Evolutionary conservation across 1,140 invertebrate species (phyloP), one percentile per base, ranked within the genome.

Genomic region (Aphaenogaster rudis): DNA sequence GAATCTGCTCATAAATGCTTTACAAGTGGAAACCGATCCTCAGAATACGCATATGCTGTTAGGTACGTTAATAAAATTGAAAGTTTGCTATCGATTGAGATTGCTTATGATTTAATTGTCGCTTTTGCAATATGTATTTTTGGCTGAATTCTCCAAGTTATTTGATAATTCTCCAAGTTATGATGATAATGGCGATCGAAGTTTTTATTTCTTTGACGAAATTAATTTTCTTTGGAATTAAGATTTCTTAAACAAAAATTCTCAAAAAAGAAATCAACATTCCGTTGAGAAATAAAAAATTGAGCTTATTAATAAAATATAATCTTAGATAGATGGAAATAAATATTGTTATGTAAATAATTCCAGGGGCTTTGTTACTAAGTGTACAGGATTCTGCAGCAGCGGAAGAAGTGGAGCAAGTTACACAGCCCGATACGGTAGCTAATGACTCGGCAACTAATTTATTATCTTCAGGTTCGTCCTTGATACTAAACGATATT

Each of bases 31-130:
- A 95, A 97, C 97, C 1, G 98, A 99, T 96, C 96, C 98, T 2
- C 96, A 97, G 81, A 99, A 99, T 94, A 98, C 98, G 6, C 98
- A 99, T 91, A 98, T 99, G 97, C 95, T 99, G 33, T 95, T 99
- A 57, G 98, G 97, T 97, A 94, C 94, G 59, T 77, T 77, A 50
- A 80, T 88, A 63, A 89, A 59, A 71, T 88, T 39, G 76, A 74
- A 81, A 15, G 50, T 78, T 59, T 63, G 13, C 1, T 77, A 11
- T 69, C 7, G 21, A 48, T n/a, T 3, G 17, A 28, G 8, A 80
- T 69, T 61, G 63, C 48, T 72, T 67, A 15, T 8, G 59, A 76
- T 67, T 82, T 59, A 50, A 50, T 1, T 80, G 8, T 81, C 0
- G 13, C 7, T 66, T 50, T 54, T 36, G 8, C 9, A 74, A 45